Base-by-base conservation (phyloP, 2,797 vertebrate species). In the Spea hammondii region DNA sequence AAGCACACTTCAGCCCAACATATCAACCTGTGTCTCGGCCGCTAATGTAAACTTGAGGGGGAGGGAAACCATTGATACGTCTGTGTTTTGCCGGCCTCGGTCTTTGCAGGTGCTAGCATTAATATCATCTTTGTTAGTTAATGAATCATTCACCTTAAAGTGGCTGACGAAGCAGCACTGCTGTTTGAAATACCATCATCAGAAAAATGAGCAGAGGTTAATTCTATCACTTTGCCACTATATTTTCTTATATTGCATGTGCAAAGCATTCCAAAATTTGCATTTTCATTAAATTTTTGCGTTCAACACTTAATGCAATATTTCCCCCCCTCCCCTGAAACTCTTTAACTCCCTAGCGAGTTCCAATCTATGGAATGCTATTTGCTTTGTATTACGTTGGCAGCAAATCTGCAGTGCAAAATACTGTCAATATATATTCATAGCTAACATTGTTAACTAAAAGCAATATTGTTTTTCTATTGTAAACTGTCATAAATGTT, bases 391-490 rank as follows among this genome's bases (percentile, higher is more conserved):
- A 91, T 93, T 90, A 93, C 91, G 87, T 89, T 89, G 87, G 89
- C 91, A 90, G 88, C 86, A 89, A 85, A 89, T 88, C 91, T 90
- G 87, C 88, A 85, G 87, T 87, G 86, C 32, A 87, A 90, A 91
- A 88, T 88, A 84, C 91, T 93, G 89, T 93, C 91, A 91, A 89
- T 93, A 90, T 91, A 89, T 91, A 92, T 91, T 92, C 89, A 89
- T 89, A 89, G 89, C 88, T 91, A 93, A 94, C 90, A 91, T 91
- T 90, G 92, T 93, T 92, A 93, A 92, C 91, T 92, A 91, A 92
- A 91, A 90, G 90, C 92, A 93, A 92, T 93, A 90, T 91, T 90
- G 86, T 91, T 93, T 93, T 93, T 94, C 93, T 89, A 90, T 87
- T 87, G 86, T 89, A 88, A 84, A 85, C 89, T 91, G 91, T 93